These are phyloP conservation scores for Vesta saturnalis DNA, from an alignment of 2,888 invertebrate genomes.

Conservation along the genomic window DNA sequence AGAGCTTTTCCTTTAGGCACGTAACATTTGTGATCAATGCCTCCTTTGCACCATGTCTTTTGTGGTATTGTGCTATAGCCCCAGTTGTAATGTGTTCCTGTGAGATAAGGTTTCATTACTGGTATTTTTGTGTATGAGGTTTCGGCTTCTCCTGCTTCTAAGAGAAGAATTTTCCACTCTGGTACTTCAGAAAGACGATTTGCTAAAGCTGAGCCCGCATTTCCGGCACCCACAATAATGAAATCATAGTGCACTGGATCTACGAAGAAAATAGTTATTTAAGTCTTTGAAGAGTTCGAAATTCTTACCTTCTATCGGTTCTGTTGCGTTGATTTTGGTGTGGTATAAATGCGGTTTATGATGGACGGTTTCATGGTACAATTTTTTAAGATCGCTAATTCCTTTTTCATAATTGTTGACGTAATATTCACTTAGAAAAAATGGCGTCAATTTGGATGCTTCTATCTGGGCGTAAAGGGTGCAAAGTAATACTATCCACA, in stretches of 20 bases:
- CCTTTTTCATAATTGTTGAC: conserved; percentile 52
- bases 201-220: conserved; percentile 64
- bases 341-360: conserved; percentile 46
- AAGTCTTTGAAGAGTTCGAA: background rate
- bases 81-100: conserved; percentile 67
- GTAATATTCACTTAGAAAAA: conserved; percentile 54
- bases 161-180: conserved; percentile 62
- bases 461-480: background rate
- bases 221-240: conserved; percentile 62
- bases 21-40: conserved; percentile 55
- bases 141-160: conserved; percentile 63
- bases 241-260: conserved; percentile 60
- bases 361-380: conserved; percentile 38
- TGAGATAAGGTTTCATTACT: conserved; percentile 54
- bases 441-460: conserved; percentile 50
- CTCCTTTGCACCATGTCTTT: conserved; percentile 64
- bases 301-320: conserved; percentile 45
- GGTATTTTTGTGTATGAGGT: conserved; percentile 58
- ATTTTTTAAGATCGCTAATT: conserved; percentile 49
- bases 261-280: conserved; percentile 42
- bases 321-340: conserved; percentile 46
- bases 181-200: conserved; percentile 62
- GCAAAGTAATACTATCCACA: background rate
- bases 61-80: conserved; percentile 67
- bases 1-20: conserved; percentile 70